Percentiles rank a stretch among this genome's conserved stretches.
Evolutionary conservation across 2,888 invertebrate genomes (phyloP).

Genomic region (Gisinianus flammeolus): DNA sequence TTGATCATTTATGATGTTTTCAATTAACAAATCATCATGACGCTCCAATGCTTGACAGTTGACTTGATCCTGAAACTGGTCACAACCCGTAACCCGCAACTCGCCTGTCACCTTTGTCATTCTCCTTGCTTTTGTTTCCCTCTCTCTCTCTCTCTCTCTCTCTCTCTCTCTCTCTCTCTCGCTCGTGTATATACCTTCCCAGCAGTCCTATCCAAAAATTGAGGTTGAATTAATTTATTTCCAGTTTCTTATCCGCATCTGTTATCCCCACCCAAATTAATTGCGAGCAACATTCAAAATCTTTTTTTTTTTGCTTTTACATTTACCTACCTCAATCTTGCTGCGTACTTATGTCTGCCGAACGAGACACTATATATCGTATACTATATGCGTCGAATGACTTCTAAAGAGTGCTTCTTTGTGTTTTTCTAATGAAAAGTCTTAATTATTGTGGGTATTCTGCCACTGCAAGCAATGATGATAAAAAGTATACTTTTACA

Average conservation of each 20-base stretch:
- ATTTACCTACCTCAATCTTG: neutral
- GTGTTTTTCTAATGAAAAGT: too few relatives aligned
- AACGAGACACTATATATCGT: neutral
- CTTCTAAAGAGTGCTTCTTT: too few relatives aligned
- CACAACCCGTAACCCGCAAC: too few relatives aligned
- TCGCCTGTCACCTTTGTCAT: too few relatives aligned
- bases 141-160: neutral
- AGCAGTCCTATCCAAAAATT: neutral
- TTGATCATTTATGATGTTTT: too few relatives aligned
- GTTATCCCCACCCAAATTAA: neutral
- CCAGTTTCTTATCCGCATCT: neutral
- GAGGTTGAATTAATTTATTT: slow-evolving; percentile 8
- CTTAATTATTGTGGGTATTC: too few relatives aligned
- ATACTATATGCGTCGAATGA: too few relatives aligned
- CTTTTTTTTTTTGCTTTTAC: too few relatives aligned
- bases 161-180: neutral
- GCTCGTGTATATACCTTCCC: too few relatives aligned
- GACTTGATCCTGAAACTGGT: neutral
- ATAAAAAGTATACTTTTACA: too few relatives aligned
- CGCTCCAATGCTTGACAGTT: neutral
- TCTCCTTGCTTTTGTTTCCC: neutral
- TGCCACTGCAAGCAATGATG: too few relatives aligned
- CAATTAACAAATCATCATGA: neutral
- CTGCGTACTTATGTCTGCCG: neutral
- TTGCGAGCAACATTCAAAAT: too few relatives aligned